Conservation (phyloP, 2,113 vertebrate species). For the mouse (Mus musculus) region DNA sequence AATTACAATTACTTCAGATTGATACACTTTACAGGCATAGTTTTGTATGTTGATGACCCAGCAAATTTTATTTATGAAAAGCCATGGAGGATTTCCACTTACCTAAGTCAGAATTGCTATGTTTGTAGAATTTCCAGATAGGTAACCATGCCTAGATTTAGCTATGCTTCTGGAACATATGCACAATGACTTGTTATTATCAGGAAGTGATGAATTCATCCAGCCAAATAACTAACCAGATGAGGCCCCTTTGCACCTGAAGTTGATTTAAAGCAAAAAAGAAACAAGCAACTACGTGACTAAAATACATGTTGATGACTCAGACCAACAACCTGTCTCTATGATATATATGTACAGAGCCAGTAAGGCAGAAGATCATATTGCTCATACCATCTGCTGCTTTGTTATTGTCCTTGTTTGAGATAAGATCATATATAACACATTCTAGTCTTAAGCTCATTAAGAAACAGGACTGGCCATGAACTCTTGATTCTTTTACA, state of each 20-base stretch:
- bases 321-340: not conserved
- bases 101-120: slow-evolving; percentile 54
- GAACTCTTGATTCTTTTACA: not conserved
- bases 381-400: not conserved
- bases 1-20: not conserved
- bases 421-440: not conserved
- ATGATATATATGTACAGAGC: not conserved
- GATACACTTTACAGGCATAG: not conserved
- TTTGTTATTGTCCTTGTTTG: not conserved
- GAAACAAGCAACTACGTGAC: not conserved
- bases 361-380: not conserved
- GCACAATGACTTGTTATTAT: slow-evolving; percentile 59
- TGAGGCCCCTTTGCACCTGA: slow-evolving; percentile 29
- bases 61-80: slow-evolving; percentile 46
- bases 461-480: not conserved
- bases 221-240: slow-evolving; percentile 53
- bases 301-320: slow-evolving; percentile 14
- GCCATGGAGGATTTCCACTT: not conserved
- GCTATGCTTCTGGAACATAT: slow-evolving; percentile 39
- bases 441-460: not conserved
- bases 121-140: slow-evolving; percentile 57
- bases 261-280: not conserved
- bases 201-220: slow-evolving; percentile 24
- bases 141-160: slow-evolving; percentile 59
- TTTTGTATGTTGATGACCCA: not conserved